Evolutionary conservation across 2,888 invertebrate genomes (phyloP), one percentile per base, ranked within the genome.

Genomic region (Sesamia inferens): DNA sequence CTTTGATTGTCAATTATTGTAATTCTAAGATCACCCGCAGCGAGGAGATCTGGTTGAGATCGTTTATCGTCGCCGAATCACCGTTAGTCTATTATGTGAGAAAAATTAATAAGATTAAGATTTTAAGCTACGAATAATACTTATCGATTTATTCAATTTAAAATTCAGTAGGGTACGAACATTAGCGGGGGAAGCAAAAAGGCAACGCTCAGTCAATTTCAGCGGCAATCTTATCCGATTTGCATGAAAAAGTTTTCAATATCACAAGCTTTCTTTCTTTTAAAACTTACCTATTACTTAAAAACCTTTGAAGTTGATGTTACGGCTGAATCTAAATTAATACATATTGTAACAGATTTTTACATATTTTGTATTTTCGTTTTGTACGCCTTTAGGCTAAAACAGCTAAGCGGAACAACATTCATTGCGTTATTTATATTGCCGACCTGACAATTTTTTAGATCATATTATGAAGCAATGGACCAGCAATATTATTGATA

Each of bases 231-330:
- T 69, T 54, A 59, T 39, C 44, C 31, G 55, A 80, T 82, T 82
- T 82, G 73, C 68, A 82, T 82, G 72, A 68, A 72, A 80, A 72
- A 78, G 48, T 72, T 54, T 51, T 81, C 81, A 71, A 71, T 82
- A 69, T 78, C 31, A 72, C 73, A 73, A 78, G 44, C 63, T 67
- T 79, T 71, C 59, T 51, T 70, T 19, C 13, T 57, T 78, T 58
- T 54, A 62, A 57, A 70, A 79, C 24, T 71, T 74, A 72, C 71
- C 71, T 74, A 72, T 75, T 74, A 68, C 58, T 63, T 74, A 54
- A 66, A 54, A 58, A 54, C 62, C 63, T 75, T 83, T 75, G 59
- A 83, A 63, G 68, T 71, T 51, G 22, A 74, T 48, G 47, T 79
- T 66, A 61, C 48, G 31, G 51, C 48, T 70, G 70, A 74, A 79